Evolutionary conservation across 2,888 invertebrate species (phyloP).

Genomic region (Plebejus argus): DNA sequence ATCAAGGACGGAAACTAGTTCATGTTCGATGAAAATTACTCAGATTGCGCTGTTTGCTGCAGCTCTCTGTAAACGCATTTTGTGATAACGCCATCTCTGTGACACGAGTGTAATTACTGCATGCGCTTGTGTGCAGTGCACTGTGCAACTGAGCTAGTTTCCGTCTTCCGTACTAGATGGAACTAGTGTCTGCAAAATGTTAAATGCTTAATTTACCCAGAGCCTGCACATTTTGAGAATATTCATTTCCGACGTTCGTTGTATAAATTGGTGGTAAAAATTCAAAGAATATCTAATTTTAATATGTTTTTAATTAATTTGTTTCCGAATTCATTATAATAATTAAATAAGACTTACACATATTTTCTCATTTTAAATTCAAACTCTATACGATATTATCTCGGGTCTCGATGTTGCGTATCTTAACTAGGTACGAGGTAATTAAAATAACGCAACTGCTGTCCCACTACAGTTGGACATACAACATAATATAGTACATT

Average conservation of each 20-base stretch:
- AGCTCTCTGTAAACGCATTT: neutral
- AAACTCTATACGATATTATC: no score
- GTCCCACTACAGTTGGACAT: no score
- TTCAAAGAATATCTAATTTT: neutral
- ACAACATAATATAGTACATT: no score
- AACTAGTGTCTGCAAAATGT: neutral
- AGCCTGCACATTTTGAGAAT: no score
- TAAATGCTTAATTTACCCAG: neutral
- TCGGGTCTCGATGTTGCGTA: no score
- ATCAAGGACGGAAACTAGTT: neutral
- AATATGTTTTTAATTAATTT: neutral
- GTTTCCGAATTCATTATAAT: neutral
- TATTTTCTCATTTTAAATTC: no score
- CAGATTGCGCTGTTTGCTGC: neutral
- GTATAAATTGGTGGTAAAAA: neutral
- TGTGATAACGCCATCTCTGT: slow-evolving; percentile 1
- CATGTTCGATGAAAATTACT: neutral
- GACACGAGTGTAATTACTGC: neutral
- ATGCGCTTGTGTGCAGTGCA: neutral
- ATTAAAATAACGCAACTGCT: no score
- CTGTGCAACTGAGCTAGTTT: neutral
- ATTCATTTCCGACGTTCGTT: neutral
- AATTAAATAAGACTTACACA: no score
- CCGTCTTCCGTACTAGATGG: neutral
- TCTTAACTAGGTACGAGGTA: no score